Conservation (phyloP, 2,113 vertebrate species). For the Pogona vitticeps region DNA sequence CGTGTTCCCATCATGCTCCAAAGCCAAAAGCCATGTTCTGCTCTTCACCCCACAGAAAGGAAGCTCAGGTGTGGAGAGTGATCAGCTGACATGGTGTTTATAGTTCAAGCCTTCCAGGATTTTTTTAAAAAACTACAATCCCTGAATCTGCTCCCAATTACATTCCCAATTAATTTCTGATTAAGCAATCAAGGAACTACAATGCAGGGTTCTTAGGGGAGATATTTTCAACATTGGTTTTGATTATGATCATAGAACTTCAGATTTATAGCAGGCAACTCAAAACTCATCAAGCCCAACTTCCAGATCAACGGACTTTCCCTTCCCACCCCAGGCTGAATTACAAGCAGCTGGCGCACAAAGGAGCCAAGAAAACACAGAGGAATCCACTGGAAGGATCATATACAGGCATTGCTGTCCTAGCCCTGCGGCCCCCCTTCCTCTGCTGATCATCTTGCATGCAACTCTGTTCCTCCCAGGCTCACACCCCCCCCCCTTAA, state of each 20-base stretch:
- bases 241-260: too few relatives aligned
- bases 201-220: too few relatives aligned
- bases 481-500: too few relatives aligned
- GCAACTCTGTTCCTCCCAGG: not conserved
- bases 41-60: not conserved
- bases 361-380: not conserved
- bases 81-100: too few relatives aligned
- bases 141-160: too few relatives aligned
- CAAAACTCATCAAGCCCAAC: too few relatives aligned
- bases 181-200: too few relatives aligned
- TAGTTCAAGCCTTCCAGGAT: not conserved
- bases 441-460: not conserved
- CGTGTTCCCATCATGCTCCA: not conserved
- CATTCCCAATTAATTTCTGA: too few relatives aligned
- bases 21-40: not conserved
- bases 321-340: not conserved
- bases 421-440: not conserved
- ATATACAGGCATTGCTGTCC: not conserved
- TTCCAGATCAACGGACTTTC: too few relatives aligned
- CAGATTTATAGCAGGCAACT: too few relatives aligned
- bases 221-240: too few relatives aligned
- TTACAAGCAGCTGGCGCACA: not conserved
- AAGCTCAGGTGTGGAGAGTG: not conserved
- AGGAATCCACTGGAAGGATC: not conserved
- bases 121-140: too few relatives aligned